phyloP scores from a whole-genome alignment of 1,140 invertebrate genomes.

The Megalopta genalis region DNA sequence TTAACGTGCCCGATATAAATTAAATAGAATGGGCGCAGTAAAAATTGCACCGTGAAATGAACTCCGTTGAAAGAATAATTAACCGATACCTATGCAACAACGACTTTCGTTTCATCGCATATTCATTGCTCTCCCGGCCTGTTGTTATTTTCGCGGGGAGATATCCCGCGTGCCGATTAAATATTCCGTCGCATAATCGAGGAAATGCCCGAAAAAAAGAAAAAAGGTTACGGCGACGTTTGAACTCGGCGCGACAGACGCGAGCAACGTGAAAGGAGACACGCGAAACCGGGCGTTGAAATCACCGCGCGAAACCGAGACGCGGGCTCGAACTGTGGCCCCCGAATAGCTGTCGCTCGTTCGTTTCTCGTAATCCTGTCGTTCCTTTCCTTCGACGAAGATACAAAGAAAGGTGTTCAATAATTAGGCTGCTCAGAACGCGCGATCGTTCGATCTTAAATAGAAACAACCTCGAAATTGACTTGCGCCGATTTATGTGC shows the following conservation, averaged over 20 bases:
- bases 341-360: too few relatives aligned
- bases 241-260: neutral
- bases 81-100: neutral
- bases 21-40: neutral
- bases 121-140: neutral
- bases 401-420: too few relatives aligned
- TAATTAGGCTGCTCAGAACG: too few relatives aligned
- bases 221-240: too few relatives aligned
- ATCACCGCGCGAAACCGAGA: constrained; percentile 19
- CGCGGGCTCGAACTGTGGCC: neutral
- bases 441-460: too few relatives aligned
- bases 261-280: neutral
- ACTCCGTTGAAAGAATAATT: neutral
- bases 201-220: neutral
- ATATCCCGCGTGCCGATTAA: neutral
- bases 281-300: constrained; percentile 29
- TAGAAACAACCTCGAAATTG: too few relatives aligned
- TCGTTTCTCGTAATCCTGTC: too few relatives aligned
- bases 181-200: neutral
- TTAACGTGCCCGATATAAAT: neutral
- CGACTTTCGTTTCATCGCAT: neutral
- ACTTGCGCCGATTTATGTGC: too few relatives aligned
- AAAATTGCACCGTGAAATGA: neutral
- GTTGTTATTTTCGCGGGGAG: neutral
- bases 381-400: too few relatives aligned